Conservation (phyloP, 2,888 invertebrate species). For the Cepaea hortensis region DNA sequence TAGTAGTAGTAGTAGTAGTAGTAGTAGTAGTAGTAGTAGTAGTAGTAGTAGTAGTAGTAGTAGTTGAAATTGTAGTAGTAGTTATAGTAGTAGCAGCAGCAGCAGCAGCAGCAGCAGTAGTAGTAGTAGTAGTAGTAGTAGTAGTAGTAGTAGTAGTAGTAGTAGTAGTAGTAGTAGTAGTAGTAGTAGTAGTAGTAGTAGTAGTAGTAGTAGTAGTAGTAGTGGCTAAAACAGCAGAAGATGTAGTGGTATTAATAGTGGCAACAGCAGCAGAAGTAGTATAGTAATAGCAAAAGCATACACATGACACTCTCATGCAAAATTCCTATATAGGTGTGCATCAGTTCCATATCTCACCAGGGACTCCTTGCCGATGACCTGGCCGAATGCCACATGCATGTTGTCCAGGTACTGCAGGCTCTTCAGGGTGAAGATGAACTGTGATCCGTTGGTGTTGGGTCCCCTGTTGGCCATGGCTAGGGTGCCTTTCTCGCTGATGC, state of each 20-base stretch:
- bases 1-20: neutral
- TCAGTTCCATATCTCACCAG: conserved; percentile 38
- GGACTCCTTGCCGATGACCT: conserved; percentile 66
- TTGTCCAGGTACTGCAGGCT: conserved; percentile 75
- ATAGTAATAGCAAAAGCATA: too few relatives aligned
- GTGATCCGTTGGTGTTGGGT: conserved; percentile 75
- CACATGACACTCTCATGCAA: too few relatives aligned
- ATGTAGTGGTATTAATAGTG: neutral
- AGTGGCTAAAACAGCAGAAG: neutral
- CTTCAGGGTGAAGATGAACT: conserved; percentile 75
- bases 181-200: neutral
- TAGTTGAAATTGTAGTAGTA: too few relatives aligned
- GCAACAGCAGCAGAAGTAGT: neutral
- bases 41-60: too few relatives aligned
- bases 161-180: conserved; percentile 2
- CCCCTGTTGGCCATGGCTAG: conserved; percentile 77
- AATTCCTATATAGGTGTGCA: too few relatives aligned
- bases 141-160: neutral
- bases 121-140: neutral
- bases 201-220: neutral
- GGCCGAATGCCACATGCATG: conserved; percentile 76
- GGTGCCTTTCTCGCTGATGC: conserved; percentile 74
- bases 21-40: too few relatives aligned
- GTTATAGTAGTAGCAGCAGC: neutral
- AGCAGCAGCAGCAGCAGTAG: neutral